Conservation (phyloP, 2,113 vertebrate genomes). For the Chaetorhynchus papuensis region DNA sequence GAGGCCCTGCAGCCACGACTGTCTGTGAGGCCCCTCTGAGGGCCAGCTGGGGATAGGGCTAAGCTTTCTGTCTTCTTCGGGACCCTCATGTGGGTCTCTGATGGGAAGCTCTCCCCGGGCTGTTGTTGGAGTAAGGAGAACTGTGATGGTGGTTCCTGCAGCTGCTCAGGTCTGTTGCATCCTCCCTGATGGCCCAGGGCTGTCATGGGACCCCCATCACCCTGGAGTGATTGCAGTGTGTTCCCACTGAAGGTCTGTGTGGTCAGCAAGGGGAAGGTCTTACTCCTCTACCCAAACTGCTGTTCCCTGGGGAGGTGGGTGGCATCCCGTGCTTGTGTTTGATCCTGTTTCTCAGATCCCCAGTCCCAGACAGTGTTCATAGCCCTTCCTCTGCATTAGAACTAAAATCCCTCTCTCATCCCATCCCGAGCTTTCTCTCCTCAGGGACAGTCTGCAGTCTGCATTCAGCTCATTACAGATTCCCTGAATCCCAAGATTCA, state of each 20-base stretch:
- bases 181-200: not conserved
- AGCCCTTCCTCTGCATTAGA: not conserved
- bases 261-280: not conserved
- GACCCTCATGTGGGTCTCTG: not conserved
- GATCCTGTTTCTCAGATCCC: not conserved
- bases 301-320: not conserved
- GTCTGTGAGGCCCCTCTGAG: not conserved
- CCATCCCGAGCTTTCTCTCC: slow-evolving; percentile 2
- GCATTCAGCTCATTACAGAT: slow-evolving; percentile 15
- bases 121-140: not conserved
- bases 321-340: not conserved
- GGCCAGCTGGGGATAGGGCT: not conserved
- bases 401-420: slow-evolving; percentile 32
- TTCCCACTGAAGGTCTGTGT: not conserved
- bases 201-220: fast-evolving
- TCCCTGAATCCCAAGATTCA: not conserved
- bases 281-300: not conserved
- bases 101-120: not conserved
- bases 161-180: not conserved
- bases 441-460: slow-evolving; percentile 39
- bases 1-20: not conserved
- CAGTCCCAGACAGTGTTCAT: not conserved
- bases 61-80: not conserved
- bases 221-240: fast-evolving
- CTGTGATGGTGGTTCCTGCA: not conserved